These are phyloP conservation scores for Miichthys miiuy DNA, from an alignment of 2,797 vertebrate species.

Conservation along the genomic window DNA sequence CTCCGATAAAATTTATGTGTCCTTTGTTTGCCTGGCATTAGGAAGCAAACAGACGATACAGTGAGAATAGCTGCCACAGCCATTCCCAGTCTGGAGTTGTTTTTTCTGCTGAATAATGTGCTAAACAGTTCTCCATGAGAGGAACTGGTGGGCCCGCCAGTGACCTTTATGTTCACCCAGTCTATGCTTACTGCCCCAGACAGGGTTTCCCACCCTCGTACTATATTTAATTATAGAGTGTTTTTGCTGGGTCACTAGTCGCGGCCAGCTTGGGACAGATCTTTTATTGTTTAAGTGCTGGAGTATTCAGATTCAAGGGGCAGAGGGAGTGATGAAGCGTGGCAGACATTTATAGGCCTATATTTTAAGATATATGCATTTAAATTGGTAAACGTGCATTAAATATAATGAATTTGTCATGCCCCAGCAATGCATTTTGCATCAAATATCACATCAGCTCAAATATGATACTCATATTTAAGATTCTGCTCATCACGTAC, in stretches of 20 bases:
- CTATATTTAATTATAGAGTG: conserved; percentile 55
- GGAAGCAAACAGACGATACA: conserved; percentile 54
- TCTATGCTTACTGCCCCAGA: conserved; percentile 46
- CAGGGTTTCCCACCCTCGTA: conserved; percentile 34
- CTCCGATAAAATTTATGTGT: conserved; percentile 46
- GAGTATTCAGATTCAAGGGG: not conserved
- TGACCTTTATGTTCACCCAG: conserved; percentile 59
- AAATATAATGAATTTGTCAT: too few species aligned
- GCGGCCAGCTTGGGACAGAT: not conserved
- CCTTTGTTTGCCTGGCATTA: conserved; percentile 67
- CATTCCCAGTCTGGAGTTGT: conserved; percentile 65
- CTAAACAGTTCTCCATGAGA: conserved; percentile 1
- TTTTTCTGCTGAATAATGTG: conserved; percentile 17
- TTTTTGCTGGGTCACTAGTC: conserved; percentile 27
- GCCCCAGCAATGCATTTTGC: too few species aligned
- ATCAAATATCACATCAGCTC: too few species aligned
- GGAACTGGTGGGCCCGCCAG: conserved; percentile 25
- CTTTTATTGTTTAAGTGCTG: conserved; percentile 32
- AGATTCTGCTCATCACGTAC: not conserved
- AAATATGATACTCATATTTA: not conserved
- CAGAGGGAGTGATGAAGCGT: not conserved
- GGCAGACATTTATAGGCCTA: too few species aligned
- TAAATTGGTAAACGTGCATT: too few species aligned
- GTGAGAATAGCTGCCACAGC: conserved; percentile 58
- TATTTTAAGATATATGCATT: too few species aligned